These are phyloP conservation scores for Andrena haemorrhoa DNA, from an alignment of 2,888 invertebrate species.

Conservation along the genomic window DNA sequence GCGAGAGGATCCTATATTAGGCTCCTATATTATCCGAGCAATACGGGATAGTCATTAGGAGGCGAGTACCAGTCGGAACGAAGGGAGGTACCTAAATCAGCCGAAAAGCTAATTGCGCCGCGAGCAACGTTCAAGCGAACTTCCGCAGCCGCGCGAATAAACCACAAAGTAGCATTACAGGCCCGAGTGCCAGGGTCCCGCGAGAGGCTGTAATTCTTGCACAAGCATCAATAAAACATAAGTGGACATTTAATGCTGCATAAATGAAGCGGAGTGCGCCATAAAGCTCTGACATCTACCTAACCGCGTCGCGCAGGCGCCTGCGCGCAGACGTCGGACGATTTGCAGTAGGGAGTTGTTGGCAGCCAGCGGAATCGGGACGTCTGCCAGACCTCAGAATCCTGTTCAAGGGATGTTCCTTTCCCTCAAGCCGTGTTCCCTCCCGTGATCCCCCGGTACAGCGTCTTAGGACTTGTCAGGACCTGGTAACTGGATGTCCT, in stretches of 20 bases:
- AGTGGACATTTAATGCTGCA: neutral
- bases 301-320: neutral
- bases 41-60: too few species aligned
- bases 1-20: too few species aligned
- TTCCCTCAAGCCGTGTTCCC: neutral
- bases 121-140: too few species aligned
- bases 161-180: too few species aligned
- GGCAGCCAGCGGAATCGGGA: neutral
- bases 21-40: too few species aligned
- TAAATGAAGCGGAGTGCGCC: neutral
- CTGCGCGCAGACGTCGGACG: neutral
- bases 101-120: too few species aligned
- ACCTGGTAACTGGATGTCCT: conserved; percentile 27
- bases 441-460: neutral
- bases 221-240: conserved; percentile 24
- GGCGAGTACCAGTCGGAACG: too few species aligned
- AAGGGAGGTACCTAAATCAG: too few species aligned
- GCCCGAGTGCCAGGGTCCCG: too few species aligned
- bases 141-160: too few species aligned
- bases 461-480: neutral
- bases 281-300: conserved; percentile 9
- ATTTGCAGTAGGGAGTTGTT: neutral
- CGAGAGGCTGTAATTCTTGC: too few species aligned
- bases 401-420: neutral
- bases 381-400: neutral